A percentile compares a stretch with the other conserved stretches of the same genome.
Evolutionary conservation across 2,888 invertebrate species (phyloP).

Genomic region (Gonocerus acuteangulatus): DNA sequence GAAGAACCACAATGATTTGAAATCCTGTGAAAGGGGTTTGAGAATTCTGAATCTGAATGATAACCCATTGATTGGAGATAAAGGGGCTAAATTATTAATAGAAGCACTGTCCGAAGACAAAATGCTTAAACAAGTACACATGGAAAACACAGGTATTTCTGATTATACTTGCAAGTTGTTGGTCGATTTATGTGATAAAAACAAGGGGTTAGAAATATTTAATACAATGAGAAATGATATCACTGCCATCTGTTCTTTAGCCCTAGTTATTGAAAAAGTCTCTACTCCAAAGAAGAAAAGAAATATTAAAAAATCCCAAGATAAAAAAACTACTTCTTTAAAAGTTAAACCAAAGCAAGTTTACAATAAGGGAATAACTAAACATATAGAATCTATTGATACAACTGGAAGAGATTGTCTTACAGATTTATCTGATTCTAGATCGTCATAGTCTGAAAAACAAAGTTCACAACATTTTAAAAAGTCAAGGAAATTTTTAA

Average conservation of each 20-base stretch:
- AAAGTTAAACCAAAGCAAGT: no score
- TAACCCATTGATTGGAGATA: slow-evolving; percentile 5
- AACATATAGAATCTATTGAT: no score
- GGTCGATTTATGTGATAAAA: neutral
- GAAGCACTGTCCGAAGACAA: neutral
- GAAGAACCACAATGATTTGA: neutral
- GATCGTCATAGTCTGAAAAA: no score
- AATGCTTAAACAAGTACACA: neutral
- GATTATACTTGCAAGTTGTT: neutral
- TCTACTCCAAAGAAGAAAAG: neutral
- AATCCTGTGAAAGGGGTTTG: slow-evolving; percentile 1
- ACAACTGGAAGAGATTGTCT: no score
- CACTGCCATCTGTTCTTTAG: neutral
- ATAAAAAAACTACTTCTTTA: no score
- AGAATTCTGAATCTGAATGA: slow-evolving; percentile 5
- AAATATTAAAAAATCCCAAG: no score
- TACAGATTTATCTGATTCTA: no score
- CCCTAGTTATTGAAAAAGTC: neutral
- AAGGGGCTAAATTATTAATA: slow-evolving; percentile 8
- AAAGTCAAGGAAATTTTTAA: no score
- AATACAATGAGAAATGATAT: neutral
- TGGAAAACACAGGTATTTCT: slow-evolving; percentile 11
- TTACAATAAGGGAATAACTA: no score
- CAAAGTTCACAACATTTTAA: no score
- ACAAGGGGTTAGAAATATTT: neutral